These are phyloP conservation scores for Leptoteleia sp. DNA, from an alignment of 1,140 invertebrate genomes.

Conservation along the genomic window DNA sequence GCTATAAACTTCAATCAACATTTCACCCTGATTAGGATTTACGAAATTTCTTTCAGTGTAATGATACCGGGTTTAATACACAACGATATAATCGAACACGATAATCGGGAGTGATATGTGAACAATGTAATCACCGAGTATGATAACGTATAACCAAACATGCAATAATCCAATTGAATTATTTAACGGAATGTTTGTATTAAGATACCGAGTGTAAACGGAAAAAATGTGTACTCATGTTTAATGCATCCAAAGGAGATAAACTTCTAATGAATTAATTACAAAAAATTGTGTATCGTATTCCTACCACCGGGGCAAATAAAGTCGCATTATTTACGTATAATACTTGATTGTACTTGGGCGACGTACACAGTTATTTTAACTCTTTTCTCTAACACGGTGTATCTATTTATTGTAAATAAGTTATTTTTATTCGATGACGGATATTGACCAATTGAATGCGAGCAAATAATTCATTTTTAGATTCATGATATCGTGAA, in stretches of 20 bases:
- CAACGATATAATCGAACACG: slow-evolving; percentile 28
- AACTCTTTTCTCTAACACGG: neutral
- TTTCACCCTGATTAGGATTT: slow-evolving; percentile 36
- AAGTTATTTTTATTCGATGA: slow-evolving; percentile 31
- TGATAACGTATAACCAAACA: slow-evolving; percentile 57
- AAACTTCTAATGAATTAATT: slow-evolving; percentile 27
- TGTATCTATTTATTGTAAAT: slow-evolving; percentile 33
- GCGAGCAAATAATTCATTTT: slow-evolving; percentile 12
- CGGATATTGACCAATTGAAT: slow-evolving; percentile 17
- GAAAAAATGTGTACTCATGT: slow-evolving; percentile 24
- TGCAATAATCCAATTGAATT: slow-evolving; percentile 65
- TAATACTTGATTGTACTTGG: neutral
- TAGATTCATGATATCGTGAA: slow-evolving; percentile 9
- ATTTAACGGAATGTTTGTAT: slow-evolving; percentile 53
- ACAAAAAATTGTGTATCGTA: neutral
- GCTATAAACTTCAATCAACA: slow-evolving; percentile 54
- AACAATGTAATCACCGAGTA: slow-evolving; percentile 53
- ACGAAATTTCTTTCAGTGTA: slow-evolving; percentile 51
- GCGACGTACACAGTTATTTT: slow-evolving; percentile 5
- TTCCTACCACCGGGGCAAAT: neutral
- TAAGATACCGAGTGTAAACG: slow-evolving; percentile 51
- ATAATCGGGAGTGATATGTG: slow-evolving; percentile 50
- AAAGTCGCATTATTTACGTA: neutral
- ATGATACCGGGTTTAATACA: slow-evolving; percentile 45
- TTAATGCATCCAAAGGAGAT: slow-evolving; percentile 8